Base-by-base conservation (phyloP, 2,113 vertebrate species). In the Hiodon alosoides region DNA sequence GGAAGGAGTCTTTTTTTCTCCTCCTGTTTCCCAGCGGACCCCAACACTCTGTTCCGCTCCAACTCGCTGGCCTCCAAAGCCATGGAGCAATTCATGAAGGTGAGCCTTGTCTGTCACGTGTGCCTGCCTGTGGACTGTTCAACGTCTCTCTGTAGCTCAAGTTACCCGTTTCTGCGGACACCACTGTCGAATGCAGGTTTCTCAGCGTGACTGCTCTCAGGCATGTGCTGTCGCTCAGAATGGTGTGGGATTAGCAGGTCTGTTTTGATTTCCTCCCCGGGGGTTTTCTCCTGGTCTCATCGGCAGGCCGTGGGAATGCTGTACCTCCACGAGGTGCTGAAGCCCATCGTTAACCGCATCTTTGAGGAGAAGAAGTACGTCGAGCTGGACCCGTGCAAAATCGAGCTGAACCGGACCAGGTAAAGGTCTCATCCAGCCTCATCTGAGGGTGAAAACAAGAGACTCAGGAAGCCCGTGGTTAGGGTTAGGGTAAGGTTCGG, bases 41-140 rank as follows among this genome's bases (percentile, higher is more conserved):
- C 95, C 84, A 98, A 96, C 85, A 96, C 93, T n/a, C 89, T 97
- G 67, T 96, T 98, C 85, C 90, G 93, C 65, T 97, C 95, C 57
- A 97, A 94, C 87, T 97, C 95, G 0, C 85, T 96, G 84, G 93
- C 95, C 8, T 96, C 95, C 76, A 98, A 98, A 82, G 90, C 94
- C 0, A 87, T 95, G 94, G 94, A 98, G 59, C 94, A 96, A 76
- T 96, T 97, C 80, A 93, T 98, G 94, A 95, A 94, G 93, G 94
- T 95, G 75, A 71, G 86, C 0, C 51, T 77, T 14, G 11, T 31
- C 55, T 64, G 61, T 6, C 54, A 7, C 54, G 5, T 57, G 54
- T 2, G 0, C 61, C 11, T 5, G 61, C 14, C 11, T 14, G 61
- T 5, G 4, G 61, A 31, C 31, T 31, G 0, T 31, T 31, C 31